Evolutionary conservation across 92 coral and sea anemone genomes (phyloP), one percentile per base, ranked within the genome.

Genomic region (Palythoa grandiflora): DNA sequence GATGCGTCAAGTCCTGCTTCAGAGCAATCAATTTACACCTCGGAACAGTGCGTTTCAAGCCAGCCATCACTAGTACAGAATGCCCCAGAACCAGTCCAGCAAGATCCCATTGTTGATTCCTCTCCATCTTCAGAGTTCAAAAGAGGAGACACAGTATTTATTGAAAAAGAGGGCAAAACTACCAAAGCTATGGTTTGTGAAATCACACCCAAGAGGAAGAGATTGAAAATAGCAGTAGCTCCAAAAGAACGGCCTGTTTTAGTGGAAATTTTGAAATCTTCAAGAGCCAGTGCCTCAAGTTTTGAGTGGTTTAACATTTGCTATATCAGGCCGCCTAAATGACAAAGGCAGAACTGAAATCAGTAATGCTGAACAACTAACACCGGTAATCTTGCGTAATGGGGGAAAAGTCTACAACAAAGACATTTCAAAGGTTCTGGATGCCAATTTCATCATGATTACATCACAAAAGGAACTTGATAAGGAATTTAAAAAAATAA

Each of bases 381-480:
- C 10, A 10, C 78, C 87, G 3, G 61, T 83, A 13, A 83, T 68
- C 77, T 83, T 83, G 61, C 87, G 38, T 68, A 68, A 83, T 83
- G 87, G 87, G 61, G 85, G 87, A 14, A 83, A 83, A 21, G 87
- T 83, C 77, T 83, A 44, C 38, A 83, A 68, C 54, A 83, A 47
- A 83, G 87, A 83, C 77, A 38, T 83, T 12, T 13, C 65, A n/a
- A 68, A 70, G 73, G 87, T 83, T 68, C 78, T 83, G 77, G 87
- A 83, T 83, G 87, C 87, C 16, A 83, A 83, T 68, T 68, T 83
- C 19, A 83, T 83, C 54, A 54, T 86, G 83, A 15, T 86, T 14
- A 86, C 74, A 35, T 86, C 89, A 7, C 89, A 86, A 57, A 86
- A 75, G 72, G 89, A 86, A n/a, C 89, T 86, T 86, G 89, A 86